These are phyloP conservation scores for Clarias platycephalus DNA, from an alignment of 2,797 vertebrate species.

Conservation along the genomic window DNA sequence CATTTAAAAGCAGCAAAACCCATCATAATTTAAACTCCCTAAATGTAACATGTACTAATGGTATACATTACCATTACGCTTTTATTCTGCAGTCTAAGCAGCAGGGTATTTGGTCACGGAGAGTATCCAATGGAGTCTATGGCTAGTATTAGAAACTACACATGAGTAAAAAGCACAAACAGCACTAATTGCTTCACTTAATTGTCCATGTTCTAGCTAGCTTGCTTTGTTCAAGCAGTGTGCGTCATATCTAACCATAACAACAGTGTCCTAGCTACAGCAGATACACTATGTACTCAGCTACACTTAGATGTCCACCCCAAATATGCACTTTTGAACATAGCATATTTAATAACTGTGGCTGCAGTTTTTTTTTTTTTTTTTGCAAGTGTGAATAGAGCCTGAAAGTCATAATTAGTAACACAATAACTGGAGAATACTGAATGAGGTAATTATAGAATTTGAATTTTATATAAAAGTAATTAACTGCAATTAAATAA, in stretches of 20 bases:
- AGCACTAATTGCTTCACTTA: constrained; percentile 12
- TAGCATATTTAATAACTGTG: background rate
- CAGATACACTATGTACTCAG: background rate
- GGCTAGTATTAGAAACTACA: background rate
- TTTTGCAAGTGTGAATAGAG: background rate
- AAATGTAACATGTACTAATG: constrained; percentile 2
- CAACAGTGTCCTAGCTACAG: background rate
- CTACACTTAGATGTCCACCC: background rate
- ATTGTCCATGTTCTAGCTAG: background rate
- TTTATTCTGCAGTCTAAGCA: constrained; percentile 1
- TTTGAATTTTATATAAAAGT: background rate
- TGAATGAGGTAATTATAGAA: background rate
- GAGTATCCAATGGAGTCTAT: background rate
- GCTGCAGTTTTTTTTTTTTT: background rate
- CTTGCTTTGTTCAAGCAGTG: background rate
- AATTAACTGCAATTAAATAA: background rate
- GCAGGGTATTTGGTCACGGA: background rate
- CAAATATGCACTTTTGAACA: background rate
- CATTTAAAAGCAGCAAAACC: no score
- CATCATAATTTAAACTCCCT: no score
- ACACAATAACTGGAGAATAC: background rate
- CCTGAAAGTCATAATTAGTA: background rate
- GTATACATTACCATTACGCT: background rate
- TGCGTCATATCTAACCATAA: background rate
- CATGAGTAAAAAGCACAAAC: background rate